Percentiles rank a stretch among this genome's conserved stretches.
Conservation (phyloP, 2,113 vertebrate genomes). For the Martes martes region DNA sequence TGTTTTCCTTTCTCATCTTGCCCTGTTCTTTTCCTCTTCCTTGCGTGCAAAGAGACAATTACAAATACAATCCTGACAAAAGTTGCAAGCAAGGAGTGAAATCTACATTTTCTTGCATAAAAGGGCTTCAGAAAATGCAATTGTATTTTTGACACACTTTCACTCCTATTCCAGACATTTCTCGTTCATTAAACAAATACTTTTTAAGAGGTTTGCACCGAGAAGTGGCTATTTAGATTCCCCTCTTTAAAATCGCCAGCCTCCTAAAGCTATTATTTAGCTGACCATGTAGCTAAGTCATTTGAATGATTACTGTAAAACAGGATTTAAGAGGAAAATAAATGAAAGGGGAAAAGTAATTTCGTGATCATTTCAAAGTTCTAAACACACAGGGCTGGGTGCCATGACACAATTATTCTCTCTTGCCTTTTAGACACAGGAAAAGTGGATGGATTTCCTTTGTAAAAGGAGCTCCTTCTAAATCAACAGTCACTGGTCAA, state of each 20-base stretch:
- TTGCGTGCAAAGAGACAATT: neutral
- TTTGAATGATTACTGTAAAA: slow-evolving; percentile 71
- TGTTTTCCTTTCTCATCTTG: neutral
- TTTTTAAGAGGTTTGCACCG: slow-evolving; percentile 22
- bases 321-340: slow-evolving; percentile 65
- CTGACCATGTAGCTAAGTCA: slow-evolving; percentile 52
- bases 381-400: neutral
- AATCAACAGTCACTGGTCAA: slow-evolving; percentile 34
- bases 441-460: slow-evolving; percentile 41
- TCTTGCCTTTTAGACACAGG: slow-evolving; percentile 42
- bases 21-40: neutral
- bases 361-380: slow-evolving; percentile 52
- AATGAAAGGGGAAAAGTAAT: slow-evolving; percentile 58
- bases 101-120: neutral
- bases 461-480: slow-evolving; percentile 30
- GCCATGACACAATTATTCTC: slow-evolving; percentile 30
- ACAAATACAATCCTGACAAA: neutral
- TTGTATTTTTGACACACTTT: slow-evolving; percentile 7
- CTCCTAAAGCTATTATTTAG: slow-evolving; percentile 7
- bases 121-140: neutral
- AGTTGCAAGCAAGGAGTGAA: neutral
- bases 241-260: slow-evolving; percentile 37
- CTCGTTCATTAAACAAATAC: slow-evolving; percentile 12
- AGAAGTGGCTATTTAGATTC: slow-evolving; percentile 37
- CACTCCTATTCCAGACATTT: slow-evolving; percentile 9